These are phyloP conservation scores for Rhincodon typus DNA, from an alignment of 2,797 vertebrate species.

Conservation along the genomic window DNA sequence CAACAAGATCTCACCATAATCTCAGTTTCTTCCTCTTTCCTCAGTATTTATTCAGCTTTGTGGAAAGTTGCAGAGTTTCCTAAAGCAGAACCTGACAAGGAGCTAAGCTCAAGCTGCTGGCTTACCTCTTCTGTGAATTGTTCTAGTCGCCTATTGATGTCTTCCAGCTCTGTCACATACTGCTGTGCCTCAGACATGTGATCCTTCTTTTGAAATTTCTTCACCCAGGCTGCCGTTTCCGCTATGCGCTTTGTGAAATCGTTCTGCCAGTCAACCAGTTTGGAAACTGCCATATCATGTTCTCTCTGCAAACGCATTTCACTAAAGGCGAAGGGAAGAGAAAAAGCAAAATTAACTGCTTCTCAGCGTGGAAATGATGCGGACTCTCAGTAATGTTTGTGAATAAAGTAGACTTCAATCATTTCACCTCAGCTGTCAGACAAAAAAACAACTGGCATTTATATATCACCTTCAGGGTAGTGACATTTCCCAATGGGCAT, in stretches of 20 bases:
- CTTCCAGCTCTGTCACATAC: slow-evolving; percentile 22
- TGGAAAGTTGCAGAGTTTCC: background rate
- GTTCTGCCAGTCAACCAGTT: slow-evolving; percentile 42
- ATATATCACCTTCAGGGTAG: background rate
- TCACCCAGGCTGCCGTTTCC: slow-evolving; percentile 37
- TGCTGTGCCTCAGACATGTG: slow-evolving; percentile 38
- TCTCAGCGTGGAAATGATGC: slow-evolving; percentile 50
- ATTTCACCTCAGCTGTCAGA: slow-evolving; percentile 55
- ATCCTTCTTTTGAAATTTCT: slow-evolving; percentile 40
- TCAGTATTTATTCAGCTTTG: background rate
- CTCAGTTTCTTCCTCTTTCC: background rate
- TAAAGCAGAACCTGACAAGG: background rate
- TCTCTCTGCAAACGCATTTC: slow-evolving; percentile 50
- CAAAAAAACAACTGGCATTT: slow-evolving; percentile 49
- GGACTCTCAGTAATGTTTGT: slow-evolving; percentile 49
- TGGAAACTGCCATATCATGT: slow-evolving; percentile 38
- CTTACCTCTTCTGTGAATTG: slow-evolving; percentile 44
- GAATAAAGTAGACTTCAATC: slow-evolving; percentile 62
- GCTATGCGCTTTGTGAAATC: slow-evolving; percentile 41
- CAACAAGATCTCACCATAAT: too few species aligned
- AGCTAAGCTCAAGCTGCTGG: too few species aligned
- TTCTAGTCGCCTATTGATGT: slow-evolving; percentile 39
- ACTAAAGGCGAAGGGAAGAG: slow-evolving; percentile 38
- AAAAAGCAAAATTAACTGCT: slow-evolving; percentile 46
- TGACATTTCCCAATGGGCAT: background rate